Base-by-base conservation (phyloP, 1,140 invertebrate genomes). In the Bradynema listronoti region DNA sequence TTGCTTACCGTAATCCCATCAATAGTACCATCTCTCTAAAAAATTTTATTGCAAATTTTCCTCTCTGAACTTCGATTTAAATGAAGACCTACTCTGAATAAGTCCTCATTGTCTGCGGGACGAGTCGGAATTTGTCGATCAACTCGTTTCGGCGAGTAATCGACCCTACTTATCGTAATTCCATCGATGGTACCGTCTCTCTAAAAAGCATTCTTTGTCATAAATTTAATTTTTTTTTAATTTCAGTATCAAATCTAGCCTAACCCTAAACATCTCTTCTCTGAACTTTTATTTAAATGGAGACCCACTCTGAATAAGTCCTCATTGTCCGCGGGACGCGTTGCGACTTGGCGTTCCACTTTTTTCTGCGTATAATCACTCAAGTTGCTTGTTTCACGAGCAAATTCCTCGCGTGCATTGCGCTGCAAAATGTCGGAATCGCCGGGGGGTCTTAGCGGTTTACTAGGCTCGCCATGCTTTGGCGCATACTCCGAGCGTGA, bases 21-120 rank as follows among this genome's bases (percentile, higher is more conserved):
- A 66, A 65, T 71, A 3, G n/a, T 68, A 22, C 66, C 61, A 16
- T 70, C 66, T 50, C 42, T 68, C 66, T 68, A 19, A 27, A 32
- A 4, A 54, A 46, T 42, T 55, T n/a, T 60, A 22, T 7, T 14
- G 2, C n/a, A n/a, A n/a, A n/a, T n/a, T n/a, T n/a, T n/a, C n/a
- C n/a, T n/a, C n/a, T n/a, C n/a, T n/a, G n/a, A n/a, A n/a, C n/a
- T n/a, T n/a, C n/a, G n/a, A n/a, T n/a, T 11, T 42, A 34, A 22
- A 5, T 11, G 27, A 11, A 49, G 59, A 36, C 58, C 57, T 4
- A 22, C 36, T 6, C 22, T 52, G 46, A 70, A 66, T 33, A 24
- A 30, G 16, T 57, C 67, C 29, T 71, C 63, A 34, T 63, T 54
- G 7, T 60, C 58, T 14, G 33, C 29, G 16, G 53, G 58, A 22